A percentile compares a stretch with the other conserved stretches of the same genome.
Conservation (phyloP, 2,797 vertebrate species). For the Carapus acus region DNA sequence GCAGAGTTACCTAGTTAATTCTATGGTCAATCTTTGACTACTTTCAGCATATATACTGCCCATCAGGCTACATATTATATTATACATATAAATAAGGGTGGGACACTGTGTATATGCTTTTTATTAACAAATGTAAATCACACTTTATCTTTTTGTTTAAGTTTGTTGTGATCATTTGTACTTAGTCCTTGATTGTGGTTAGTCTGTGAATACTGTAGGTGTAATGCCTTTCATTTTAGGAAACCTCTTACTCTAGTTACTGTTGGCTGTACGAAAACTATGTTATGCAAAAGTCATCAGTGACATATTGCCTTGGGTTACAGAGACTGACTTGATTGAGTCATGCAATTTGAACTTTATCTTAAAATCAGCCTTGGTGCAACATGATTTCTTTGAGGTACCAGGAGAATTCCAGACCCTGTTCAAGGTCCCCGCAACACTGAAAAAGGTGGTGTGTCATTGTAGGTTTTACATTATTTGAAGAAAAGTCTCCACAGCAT, state of each 20-base stretch:
- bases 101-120: too few species aligned
- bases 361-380: slow-evolving; percentile 4
- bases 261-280: background rate
- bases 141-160: too few species aligned
- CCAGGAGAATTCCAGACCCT: slow-evolving; percentile 9
- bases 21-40: too few species aligned
- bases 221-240: too few species aligned
- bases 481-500: slow-evolving; percentile 6
- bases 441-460: slow-evolving; percentile 5
- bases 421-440: slow-evolving; percentile 8
- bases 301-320: slow-evolving; percentile 25
- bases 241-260: background rate
- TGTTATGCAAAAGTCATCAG: slow-evolving; percentile 1
- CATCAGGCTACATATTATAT: too few species aligned
- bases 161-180: too few species aligned
- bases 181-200: too few species aligned
- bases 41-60: too few species aligned
- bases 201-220: too few species aligned
- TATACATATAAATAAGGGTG: too few species aligned
- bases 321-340: background rate
- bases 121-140: too few species aligned
- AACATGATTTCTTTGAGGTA: slow-evolving; percentile 12
- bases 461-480: slow-evolving; percentile 7
- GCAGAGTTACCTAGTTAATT: too few species aligned
- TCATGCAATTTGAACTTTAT: background rate